Percentiles rank a stretch among this genome's conserved stretches.
phyloP scores from a whole-genome alignment of 2,888 invertebrate genomes.

The Lasioglossum zephyrum region DNA sequence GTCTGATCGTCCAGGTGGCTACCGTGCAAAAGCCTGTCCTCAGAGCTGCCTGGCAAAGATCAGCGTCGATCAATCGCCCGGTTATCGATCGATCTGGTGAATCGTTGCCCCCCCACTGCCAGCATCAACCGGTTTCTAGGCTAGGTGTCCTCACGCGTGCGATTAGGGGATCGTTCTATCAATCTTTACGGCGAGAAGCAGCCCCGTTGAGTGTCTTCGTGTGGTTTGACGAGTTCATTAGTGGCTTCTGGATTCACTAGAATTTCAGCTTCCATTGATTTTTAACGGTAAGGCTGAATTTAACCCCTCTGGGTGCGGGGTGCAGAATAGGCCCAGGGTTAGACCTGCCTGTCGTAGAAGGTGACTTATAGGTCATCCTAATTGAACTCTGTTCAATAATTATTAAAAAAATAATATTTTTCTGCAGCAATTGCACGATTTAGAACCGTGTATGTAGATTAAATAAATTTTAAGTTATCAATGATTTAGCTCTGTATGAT shows the following conservation, averaged over 20 bases:
- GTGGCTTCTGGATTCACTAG: not conserved
- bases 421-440: not conserved
- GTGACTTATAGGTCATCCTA: not conserved
- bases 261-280: not conserved
- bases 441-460: too few species aligned
- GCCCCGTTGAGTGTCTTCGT: not conserved
- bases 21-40: constrained; percentile 63
- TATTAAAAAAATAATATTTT: not conserved
- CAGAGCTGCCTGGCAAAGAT: constrained; percentile 24
- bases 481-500: too few species aligned
- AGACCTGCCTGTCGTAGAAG: not conserved
- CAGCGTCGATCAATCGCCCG: constrained; percentile 44
- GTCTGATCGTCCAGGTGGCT: constrained; percentile 71
- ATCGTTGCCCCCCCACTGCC: constrained; percentile 21
- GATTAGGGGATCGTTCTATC: constrained; percentile 5
- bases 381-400: not conserved
- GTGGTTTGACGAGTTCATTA: not conserved
- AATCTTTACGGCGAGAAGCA: not conserved
- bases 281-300: too few species aligned
- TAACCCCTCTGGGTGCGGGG: too few species aligned
- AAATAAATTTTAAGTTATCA: too few species aligned
- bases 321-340: not conserved
- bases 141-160: not conserved
- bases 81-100: constrained; percentile 49
- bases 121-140: constrained; percentile 44